phyloP scores from a whole-genome alignment of 2,113 vertebrate species.

The Willisornis vidua region DNA sequence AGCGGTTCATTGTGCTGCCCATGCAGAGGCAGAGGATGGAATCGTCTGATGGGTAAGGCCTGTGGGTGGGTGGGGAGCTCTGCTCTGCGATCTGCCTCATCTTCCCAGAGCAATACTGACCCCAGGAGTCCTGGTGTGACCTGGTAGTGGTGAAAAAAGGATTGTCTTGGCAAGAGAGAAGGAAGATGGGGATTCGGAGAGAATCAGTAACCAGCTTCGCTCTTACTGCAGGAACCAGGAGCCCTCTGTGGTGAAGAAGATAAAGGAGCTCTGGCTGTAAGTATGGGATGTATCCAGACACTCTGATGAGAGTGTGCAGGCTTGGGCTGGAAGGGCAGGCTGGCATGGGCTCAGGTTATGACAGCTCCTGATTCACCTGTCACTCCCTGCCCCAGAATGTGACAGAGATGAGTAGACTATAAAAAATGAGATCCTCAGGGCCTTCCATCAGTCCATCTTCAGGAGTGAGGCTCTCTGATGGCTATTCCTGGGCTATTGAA shows the following conservation, averaged over 20 bases:
- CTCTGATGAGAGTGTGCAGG: accelerated
- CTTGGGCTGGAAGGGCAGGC: neutral
- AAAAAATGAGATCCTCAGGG: neutral
- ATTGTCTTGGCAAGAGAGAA: neutral
- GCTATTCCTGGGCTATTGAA: neutral
- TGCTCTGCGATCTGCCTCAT: neutral
- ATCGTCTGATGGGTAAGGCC: neutral
- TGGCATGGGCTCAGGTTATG: neutral
- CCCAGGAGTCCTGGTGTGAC: neutral
- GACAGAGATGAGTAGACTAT: neutral
- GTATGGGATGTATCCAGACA: neutral
- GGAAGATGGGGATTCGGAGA: neutral
- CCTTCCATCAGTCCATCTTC: neutral
- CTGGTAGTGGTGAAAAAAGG: neutral
- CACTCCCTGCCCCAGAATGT: neutral
- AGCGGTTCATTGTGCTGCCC: conserved; percentile 48
- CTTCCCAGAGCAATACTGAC: accelerated
- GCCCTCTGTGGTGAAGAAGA: conserved; percentile 44
- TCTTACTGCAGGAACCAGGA: conserved; percentile 46
- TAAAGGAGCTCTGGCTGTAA: conserved; percentile 65
- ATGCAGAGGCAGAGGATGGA: conserved; percentile 53
- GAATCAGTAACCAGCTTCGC: neutral
- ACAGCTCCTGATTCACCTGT: neutral
- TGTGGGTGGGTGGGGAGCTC: neutral
- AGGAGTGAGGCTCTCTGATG: neutral